Percentiles rank a stretch among this genome's conserved stretches.
These are phyloP conservation scores for Synanceia verrucosa DNA, from an alignment of 2,797 vertebrate species.

Conservation along the genomic window DNA sequence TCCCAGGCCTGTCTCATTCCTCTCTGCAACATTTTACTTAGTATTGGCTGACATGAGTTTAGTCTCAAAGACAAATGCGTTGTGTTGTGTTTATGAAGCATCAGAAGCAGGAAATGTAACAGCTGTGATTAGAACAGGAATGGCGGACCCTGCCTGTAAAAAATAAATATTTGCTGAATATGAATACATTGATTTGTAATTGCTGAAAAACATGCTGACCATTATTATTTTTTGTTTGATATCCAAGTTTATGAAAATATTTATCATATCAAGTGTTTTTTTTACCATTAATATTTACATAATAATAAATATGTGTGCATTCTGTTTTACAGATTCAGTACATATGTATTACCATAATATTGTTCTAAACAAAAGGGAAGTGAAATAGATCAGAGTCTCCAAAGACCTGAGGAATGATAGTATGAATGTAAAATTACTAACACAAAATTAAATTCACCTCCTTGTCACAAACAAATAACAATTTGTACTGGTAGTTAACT, in stretches of 20 bases:
- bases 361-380: neutral
- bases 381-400: neutral
- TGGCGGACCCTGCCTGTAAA: neutral
- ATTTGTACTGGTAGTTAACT: rapidly evolving
- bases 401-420: neutral
- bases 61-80: neutral
- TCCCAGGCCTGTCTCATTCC: neutral
- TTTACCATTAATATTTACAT: too few relatives aligned
- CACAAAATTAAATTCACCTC: neutral
- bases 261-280: too few relatives aligned
- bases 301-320: neutral
- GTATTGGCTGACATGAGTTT: neutral
- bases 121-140: neutral
- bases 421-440: too few relatives aligned
- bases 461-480: neutral
- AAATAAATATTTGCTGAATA: neutral
- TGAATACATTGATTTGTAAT: too few relatives aligned
- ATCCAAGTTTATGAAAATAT: neutral
- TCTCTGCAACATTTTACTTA: neutral
- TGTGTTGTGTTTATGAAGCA: neutral
- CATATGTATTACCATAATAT: neutral
- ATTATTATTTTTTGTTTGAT: neutral
- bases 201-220: neutral
- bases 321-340: neutral
- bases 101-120: neutral